A percentile compares a stretch with the other conserved stretches of the same genome.
phyloP scores from a whole-genome alignment of 2,113 vertebrate species.

The Ptilorrhoa leucosticta region DNA sequence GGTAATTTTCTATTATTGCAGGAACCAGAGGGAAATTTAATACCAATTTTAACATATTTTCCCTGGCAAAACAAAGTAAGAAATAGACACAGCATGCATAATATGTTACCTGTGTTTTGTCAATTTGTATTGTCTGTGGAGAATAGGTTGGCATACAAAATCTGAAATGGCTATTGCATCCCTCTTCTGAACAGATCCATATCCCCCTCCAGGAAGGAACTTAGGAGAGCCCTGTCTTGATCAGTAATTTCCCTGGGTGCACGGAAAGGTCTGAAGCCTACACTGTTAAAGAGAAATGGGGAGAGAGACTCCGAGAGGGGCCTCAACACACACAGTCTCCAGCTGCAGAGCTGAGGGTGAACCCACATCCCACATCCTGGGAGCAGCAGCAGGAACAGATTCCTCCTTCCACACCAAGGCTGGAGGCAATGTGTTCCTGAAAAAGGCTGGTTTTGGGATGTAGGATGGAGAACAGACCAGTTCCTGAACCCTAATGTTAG shows the following conservation, averaged over 20 bases:
- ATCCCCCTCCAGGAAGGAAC: neutral
- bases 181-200: neutral
- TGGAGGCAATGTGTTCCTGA: neutral
- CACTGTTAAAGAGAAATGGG: neutral
- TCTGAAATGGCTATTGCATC: neutral
- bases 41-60: neutral
- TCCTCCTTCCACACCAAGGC: neutral
- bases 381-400: neutral
- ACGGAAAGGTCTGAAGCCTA: neutral
- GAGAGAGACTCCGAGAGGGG: neutral
- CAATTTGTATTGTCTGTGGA: neutral
- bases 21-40: neutral
- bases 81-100: neutral
- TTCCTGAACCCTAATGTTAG: neutral
- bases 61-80: neutral
- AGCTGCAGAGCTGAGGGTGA: neutral
- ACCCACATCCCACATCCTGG: neutral
- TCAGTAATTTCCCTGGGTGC: neutral
- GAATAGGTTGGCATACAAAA: neutral
- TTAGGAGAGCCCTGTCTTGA: neutral
- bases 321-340: fast-evolving
- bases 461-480: neutral
- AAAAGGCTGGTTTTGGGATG: neutral
- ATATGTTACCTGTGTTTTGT: neutral
- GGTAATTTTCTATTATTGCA: neutral